Evolutionary conservation across 2,888 invertebrate species (phyloP).

Genomic region (Scelioninae gen. 1): DNA sequence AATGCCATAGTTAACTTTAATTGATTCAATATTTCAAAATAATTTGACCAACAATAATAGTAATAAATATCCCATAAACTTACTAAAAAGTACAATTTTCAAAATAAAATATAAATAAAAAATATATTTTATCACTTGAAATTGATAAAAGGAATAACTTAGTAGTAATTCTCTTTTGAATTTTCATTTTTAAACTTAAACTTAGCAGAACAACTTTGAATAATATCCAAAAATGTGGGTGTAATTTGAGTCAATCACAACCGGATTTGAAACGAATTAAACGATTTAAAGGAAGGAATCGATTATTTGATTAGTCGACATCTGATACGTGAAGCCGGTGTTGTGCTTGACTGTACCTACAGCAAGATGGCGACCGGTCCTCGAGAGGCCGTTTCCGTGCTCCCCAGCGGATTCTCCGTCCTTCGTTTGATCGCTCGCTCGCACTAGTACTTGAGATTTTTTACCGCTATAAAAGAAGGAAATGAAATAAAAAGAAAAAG

Average conservation of each 20-base stretch:
- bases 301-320: slow-evolving; percentile 63
- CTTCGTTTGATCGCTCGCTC: slow-evolving; percentile 74
- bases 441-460: slow-evolving; percentile 72
- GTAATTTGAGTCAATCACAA: too few relatives aligned
- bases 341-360: slow-evolving; percentile 81
- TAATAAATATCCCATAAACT: too few relatives aligned
- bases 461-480: slow-evolving; percentile 73
- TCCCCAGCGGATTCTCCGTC: slow-evolving; percentile 72
- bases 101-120: too few relatives aligned
- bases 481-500: slow-evolving; percentile 73
- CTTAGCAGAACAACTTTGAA: too few relatives aligned
- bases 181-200: too few relatives aligned
- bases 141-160: too few relatives aligned
- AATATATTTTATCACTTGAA: too few relatives aligned
- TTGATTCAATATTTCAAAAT: too few relatives aligned
- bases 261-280: slow-evolving; percentile 31
- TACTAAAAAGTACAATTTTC: too few relatives aligned
- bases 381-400: slow-evolving; percentile 81
- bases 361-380: slow-evolving; percentile 83
- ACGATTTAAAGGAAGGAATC: slow-evolving; percentile 27
- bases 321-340: slow-evolving; percentile 65
- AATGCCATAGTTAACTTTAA: neutral
- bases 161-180: too few relatives aligned
- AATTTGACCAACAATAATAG: too few relatives aligned
- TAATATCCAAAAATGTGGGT: too few relatives aligned